Evolutionary conservation across 2,113 vertebrate species (phyloP).

Genomic region (Isurus oxyrinchus): DNA sequence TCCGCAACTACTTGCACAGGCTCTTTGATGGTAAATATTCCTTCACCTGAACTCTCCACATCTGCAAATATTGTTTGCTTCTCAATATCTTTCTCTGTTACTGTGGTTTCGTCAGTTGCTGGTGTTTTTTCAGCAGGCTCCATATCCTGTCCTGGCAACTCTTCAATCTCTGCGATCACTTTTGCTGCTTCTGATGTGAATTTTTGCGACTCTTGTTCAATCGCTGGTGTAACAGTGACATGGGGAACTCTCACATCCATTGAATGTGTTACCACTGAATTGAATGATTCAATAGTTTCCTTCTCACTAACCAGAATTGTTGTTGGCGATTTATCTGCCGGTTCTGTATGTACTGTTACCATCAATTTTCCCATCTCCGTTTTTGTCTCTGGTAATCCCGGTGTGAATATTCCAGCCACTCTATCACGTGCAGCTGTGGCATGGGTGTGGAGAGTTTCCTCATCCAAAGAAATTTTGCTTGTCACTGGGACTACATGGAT

Average conservation of each 20-base stretch:
- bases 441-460: not conserved
- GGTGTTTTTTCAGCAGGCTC: not conserved
- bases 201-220: not conserved
- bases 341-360: not conserved
- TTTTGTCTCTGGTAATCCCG: not conserved
- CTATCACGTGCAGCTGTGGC: not conserved
- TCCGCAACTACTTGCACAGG: not conserved
- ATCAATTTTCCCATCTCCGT: not conserved
- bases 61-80: not conserved
- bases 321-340: not conserved
- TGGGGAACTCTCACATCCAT: not conserved
- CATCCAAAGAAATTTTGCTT: not conserved
- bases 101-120: not conserved
- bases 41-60: slow-evolving; percentile 19
- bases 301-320: not conserved
- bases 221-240: not conserved
- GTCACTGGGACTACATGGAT: not conserved
- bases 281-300: not conserved
- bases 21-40: not conserved
- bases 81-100: not conserved
- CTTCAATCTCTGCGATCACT: not conserved
- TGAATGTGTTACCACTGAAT: not conserved
- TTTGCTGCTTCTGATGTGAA: not conserved
- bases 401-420: not conserved
- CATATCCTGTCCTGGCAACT: not conserved